phyloP scores from a whole-genome alignment of 2,113 vertebrate species.

The Alaudala cheleensis region DNA sequence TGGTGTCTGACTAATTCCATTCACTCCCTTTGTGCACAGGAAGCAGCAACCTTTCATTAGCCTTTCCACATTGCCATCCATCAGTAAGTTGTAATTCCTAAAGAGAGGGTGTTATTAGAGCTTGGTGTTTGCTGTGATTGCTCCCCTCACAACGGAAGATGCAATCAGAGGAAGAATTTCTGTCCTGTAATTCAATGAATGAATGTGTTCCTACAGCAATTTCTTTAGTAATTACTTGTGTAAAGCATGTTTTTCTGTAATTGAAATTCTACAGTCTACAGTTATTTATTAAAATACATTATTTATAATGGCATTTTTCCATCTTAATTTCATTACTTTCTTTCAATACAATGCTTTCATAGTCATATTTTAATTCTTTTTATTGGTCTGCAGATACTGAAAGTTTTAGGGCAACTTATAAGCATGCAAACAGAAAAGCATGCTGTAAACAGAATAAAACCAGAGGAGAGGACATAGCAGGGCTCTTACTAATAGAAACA shows the following conservation, averaged over 20 bases:
- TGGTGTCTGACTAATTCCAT: background rate
- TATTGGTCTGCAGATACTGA: background rate
- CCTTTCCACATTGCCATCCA: background rate
- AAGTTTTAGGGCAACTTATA: background rate
- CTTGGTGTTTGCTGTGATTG: conserved; percentile 48
- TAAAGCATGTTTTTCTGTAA: conserved; percentile 68
- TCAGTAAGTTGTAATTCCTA: background rate
- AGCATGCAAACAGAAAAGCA: background rate
- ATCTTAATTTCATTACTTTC: conserved; percentile 22
- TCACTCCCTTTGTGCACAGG: background rate
- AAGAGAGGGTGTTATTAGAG: conserved; percentile 39
- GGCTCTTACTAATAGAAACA: background rate
- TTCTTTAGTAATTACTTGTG: conserved; percentile 64
- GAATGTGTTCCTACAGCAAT: conserved; percentile 55
- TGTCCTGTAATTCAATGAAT: conserved; percentile 67
- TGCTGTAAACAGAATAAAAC: background rate
- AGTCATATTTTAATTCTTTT: background rate
- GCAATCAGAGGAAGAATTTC: conserved; percentile 66
- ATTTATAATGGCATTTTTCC: conserved; percentile 55
- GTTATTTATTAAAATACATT: conserved; percentile 66
- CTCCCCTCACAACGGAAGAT: conserved; percentile 50
- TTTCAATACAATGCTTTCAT: background rate
- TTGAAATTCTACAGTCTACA: conserved; percentile 50
- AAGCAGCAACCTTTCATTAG: background rate
- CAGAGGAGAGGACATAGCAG: background rate